A percentile compares a stretch with the other conserved stretches of the same genome.
Conservation (phyloP, 2,113 vertebrate species). For the Lycocorax pyrrhopterus region DNA sequence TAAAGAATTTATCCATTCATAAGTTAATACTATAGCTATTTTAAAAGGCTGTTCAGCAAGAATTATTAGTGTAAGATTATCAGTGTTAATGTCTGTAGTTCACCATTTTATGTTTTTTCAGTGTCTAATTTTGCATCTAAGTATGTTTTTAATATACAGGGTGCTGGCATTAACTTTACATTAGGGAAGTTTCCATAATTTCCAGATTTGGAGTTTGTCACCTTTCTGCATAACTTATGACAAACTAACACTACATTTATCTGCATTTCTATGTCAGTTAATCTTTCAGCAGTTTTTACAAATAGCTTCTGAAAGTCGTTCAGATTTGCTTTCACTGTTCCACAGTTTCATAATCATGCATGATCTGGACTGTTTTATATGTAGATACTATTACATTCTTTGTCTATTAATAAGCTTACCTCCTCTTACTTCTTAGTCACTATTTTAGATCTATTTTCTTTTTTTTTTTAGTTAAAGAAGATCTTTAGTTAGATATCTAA, state of each 20-base stretch:
- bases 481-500: neutral
- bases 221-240: neutral
- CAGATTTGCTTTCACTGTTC: neutral
- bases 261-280: neutral
- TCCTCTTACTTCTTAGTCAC: neutral
- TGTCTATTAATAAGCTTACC: neutral
- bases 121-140: neutral
- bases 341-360: accelerated
- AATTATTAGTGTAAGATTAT: neutral
- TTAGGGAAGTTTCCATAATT: neutral
- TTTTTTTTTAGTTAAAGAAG: neutral
- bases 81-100: neutral
- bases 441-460: neutral
- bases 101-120: neutral
- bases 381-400: neutral
- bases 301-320: neutral
- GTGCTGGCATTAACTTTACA: neutral
- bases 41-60: neutral
- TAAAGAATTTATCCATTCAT: neutral
- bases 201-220: neutral
- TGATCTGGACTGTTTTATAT: neutral
- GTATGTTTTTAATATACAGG: neutral
- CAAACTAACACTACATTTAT: neutral
- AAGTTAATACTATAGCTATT: neutral
- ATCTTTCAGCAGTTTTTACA: neutral